Percentiles rank a stretch among this genome's conserved stretches.
Conservation (phyloP, 1,140 invertebrate genomes). For the Helicoverpa zea region DNA sequence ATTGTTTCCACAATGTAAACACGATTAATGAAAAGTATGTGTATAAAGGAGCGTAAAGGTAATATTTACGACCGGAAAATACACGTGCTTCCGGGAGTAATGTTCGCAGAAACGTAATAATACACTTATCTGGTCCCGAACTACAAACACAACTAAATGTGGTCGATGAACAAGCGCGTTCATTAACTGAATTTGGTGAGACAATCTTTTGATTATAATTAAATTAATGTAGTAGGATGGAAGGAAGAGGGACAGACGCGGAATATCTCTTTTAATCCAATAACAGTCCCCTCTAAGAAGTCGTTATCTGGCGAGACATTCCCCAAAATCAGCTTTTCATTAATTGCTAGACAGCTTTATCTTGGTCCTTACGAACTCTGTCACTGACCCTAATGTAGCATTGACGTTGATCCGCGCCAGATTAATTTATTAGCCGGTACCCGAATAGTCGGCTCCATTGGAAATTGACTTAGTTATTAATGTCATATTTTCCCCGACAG, state of each 20-base stretch:
- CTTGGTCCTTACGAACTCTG: constrained; percentile 56
- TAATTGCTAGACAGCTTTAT: constrained; percentile 71
- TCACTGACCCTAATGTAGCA: constrained; percentile 61
- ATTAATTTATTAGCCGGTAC: constrained; percentile 71
- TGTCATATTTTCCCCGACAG: constrained; percentile 68
- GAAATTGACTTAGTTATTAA: constrained; percentile 69
- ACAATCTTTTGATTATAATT: constrained; percentile 41
- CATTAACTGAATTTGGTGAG: constrained; percentile 13
- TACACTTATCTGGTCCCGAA: constrained; percentile 21
- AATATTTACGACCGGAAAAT: constrained; percentile 29
- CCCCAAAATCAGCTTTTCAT: constrained; percentile 74
- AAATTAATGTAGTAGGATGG: constrained; percentile 33
- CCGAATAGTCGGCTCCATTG: constrained; percentile 56
- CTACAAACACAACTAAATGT: constrained; percentile 11
- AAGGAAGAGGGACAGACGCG: constrained; percentile 23
- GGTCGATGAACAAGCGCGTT: not conserved
- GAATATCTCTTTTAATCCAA: constrained; percentile 66
- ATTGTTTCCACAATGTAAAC: constrained; percentile 24
- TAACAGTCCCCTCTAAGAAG: constrained; percentile 53
- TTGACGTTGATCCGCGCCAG: constrained; percentile 68
- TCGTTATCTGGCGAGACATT: constrained; percentile 66
- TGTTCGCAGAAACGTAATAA: constrained; percentile 2
- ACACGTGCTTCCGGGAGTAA: constrained; percentile 14
- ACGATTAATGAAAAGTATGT: constrained; percentile 26
- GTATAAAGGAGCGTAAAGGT: not conserved